Evolutionary conservation across 2,888 invertebrate genomes (phyloP), one percentile per base, ranked within the genome.

Genomic region (Anoncus sp.): DNA sequence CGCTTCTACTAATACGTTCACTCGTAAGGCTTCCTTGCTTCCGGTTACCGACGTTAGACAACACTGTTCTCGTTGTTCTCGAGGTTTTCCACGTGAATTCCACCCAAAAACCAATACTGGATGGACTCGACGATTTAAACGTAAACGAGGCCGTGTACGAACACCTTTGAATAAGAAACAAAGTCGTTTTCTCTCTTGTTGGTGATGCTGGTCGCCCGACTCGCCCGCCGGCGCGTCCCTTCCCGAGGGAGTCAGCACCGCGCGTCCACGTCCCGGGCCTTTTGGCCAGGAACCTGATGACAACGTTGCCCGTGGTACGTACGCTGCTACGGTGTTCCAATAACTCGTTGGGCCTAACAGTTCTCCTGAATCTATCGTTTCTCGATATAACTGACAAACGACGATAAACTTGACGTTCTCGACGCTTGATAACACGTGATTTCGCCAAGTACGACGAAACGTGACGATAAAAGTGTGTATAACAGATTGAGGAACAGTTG

Each of bases 291-390:
- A 82, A 81, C 77, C 65, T 74, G 77, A 53, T 77, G 59, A 16
- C 51, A 45, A 45, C 65, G 69, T 53, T 73, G 73, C 65, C 69
- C 53, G 62, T 73, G 49, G 49, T 40, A 74, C 60, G 65, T 24
- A 67, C 35, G 38, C 67, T 35, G 67, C 62, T 18, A 31, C 40
- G 67, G 62, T 62, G 22, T 18, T 20, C 84, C 85, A 84, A 85
- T 82, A 83, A 82, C 84, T 86, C 87, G 86, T 86, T 86, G 85
- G 86, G 83, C 85, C 88, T 86, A 86, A 85, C 84, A 87, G 86
- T 88, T 87, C 87, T 87, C 87, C 87, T 85, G 87, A 80, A 81
- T 81, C 84, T 60, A 75, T n/a, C n/a, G n/a, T n/a, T n/a, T n/a
- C n/a, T n/a, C n/a, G 40, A 40, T 10, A 10, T n/a, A 12, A 40